A percentile compares a stretch with the other conserved stretches of the same genome.
Evolutionary conservation across 2,797 vertebrate species (phyloP).

Genomic region (Sebastes iracundus): DNA sequence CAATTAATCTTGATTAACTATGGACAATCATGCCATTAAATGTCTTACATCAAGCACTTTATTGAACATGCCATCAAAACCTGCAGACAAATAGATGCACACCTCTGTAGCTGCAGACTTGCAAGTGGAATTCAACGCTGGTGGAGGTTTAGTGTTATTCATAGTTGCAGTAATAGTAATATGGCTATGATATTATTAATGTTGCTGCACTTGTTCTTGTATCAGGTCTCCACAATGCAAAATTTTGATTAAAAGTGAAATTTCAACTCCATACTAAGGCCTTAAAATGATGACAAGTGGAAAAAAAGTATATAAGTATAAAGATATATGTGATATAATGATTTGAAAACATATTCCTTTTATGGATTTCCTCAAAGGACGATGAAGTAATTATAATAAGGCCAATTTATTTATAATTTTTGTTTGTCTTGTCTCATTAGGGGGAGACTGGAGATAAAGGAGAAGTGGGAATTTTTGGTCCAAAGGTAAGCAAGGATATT

Average conservation of each 20-base stretch:
- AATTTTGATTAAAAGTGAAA: background rate
- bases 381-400: background rate
- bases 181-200: background rate
- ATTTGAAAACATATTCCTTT: background rate
- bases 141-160: background rate
- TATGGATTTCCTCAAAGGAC: background rate
- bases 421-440: conserved; percentile 69
- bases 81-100: background rate
- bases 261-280: background rate
- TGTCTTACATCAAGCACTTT: background rate
- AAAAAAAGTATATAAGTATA: too few species aligned
- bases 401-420: background rate
- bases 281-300: background rate
- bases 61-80: background rate
- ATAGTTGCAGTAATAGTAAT: background rate
- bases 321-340: too few species aligned
- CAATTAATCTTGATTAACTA: too few species aligned
- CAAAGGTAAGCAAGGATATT: conserved; percentile 82
- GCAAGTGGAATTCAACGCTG: background rate
- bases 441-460: conserved; percentile 94
- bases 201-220: background rate
- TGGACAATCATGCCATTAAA: background rate
- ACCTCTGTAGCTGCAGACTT: background rate
- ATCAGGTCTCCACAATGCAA: background rate
- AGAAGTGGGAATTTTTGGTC: conserved; percentile 87